phyloP scores from a whole-genome alignment of 2,113 vertebrate species.

The Conger conger region DNA sequence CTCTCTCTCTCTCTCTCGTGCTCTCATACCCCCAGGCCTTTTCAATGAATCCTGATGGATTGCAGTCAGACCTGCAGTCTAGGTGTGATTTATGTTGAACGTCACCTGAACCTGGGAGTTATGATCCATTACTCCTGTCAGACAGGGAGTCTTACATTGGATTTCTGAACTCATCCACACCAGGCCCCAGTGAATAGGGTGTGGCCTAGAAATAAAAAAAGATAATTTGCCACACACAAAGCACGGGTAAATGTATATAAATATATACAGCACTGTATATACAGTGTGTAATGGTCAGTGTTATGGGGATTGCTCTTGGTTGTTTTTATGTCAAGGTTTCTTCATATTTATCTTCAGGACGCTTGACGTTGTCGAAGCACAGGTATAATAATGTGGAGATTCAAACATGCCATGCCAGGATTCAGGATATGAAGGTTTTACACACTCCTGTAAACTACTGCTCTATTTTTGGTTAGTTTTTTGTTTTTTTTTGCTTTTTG shows the following conservation, averaged over 20 bases:
- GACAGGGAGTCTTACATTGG: neutral
- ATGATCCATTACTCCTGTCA: conserved; percentile 25
- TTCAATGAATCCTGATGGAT: conserved; percentile 8
- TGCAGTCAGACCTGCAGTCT: neutral
- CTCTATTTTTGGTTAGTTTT: too few species aligned
- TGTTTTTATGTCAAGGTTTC: too few species aligned
- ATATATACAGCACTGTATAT: too few species aligned
- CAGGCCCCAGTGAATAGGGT: neutral
- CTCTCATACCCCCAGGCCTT: neutral
- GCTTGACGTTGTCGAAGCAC: too few species aligned
- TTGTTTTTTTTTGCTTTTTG: neutral
- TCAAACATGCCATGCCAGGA: too few species aligned
- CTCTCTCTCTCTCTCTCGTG: neutral
- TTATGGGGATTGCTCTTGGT: too few species aligned
- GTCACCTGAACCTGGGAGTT: conserved; percentile 17
- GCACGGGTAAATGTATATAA: too few species aligned
- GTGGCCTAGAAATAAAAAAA: neutral
- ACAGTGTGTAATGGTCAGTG: too few species aligned
- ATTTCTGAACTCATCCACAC: conserved; percentile 2
- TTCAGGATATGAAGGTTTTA: too few species aligned
- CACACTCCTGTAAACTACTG: too few species aligned
- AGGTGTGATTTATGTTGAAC: conserved; percentile 14
- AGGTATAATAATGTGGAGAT: too few species aligned
- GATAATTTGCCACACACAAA: neutral
- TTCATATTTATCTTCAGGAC: too few species aligned